phyloP scores from a whole-genome alignment of 2,113 vertebrate species.

The Brienomyrus longianalis region DNA sequence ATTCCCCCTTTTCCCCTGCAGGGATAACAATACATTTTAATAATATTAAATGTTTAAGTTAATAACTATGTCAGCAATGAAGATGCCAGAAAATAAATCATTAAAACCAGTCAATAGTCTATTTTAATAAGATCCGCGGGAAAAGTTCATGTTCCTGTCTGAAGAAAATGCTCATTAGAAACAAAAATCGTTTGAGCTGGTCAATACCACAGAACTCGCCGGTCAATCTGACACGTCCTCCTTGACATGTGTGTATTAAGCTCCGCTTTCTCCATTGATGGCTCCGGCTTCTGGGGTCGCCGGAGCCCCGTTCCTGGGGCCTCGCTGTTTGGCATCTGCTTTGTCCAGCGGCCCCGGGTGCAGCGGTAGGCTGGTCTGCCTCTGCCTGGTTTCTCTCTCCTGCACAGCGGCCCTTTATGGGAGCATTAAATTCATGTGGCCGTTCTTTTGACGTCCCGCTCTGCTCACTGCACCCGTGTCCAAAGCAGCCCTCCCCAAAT shows the following conservation, averaged over 20 bases:
- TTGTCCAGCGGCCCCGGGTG: neutral
- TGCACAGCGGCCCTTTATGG: neutral
- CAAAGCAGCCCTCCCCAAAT: neutral
- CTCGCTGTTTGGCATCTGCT: neutral
- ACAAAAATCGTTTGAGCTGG: neutral
- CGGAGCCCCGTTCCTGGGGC: neutral
- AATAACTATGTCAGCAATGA: neutral
- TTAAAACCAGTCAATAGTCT: neutral
- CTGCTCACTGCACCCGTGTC: neutral
- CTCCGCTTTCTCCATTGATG: neutral
- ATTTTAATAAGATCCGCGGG: neutral
- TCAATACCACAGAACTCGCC: neutral
- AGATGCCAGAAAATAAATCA: constrained; percentile 11
- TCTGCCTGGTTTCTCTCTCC: neutral
- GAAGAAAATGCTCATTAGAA: constrained; percentile 6
- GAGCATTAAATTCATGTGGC: neutral
- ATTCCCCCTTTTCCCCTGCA: neutral
- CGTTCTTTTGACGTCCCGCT: neutral
- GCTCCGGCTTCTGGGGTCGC: neutral
- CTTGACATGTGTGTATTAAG: neutral
- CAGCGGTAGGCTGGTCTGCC: neutral
- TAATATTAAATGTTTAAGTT: constrained; percentile 18
- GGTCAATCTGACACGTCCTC: neutral
- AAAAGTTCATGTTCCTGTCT: neutral
- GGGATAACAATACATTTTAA: constrained; percentile 12